Evolutionary conservation across 2,113 vertebrate species (phyloP).

Genomic region (Corythaeola cristata): DNA sequence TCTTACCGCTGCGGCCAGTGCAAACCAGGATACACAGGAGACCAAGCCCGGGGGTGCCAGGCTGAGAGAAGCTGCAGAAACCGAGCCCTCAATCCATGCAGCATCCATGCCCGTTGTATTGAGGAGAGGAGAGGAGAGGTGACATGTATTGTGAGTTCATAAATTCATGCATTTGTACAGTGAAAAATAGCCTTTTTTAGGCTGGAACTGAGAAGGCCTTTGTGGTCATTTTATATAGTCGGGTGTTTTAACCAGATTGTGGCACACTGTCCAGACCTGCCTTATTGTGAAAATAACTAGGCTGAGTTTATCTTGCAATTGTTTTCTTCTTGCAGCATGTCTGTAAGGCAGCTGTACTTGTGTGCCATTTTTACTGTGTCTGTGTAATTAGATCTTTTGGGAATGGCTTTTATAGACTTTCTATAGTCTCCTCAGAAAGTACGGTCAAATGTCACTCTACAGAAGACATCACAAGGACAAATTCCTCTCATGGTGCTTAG

Average conservation of each 20-base stretch:
- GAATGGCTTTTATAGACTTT: background rate
- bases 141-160: conserved; percentile 83
- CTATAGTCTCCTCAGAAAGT: background rate
- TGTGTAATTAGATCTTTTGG: background rate
- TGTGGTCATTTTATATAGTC: background rate
- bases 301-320: background rate
- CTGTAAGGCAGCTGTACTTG: background rate
- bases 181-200: background rate
- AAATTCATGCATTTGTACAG: background rate
- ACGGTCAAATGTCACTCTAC: background rate
- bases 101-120: conserved; percentile 84
- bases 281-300: background rate
- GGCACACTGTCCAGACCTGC: background rate
- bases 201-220: background rate
- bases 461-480: background rate
- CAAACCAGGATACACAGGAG: conserved; percentile 85
- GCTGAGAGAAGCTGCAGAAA: conserved; percentile 80
- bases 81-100: conserved; percentile 86
- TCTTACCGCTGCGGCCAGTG: conserved; percentile 92
- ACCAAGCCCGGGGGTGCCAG: conserved; percentile 87
- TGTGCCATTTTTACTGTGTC: background rate
- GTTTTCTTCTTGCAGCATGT: background rate
- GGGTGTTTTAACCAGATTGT: background rate
- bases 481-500: background rate
- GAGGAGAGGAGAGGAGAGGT: conserved; percentile 87